A percentile compares a stretch with the other conserved stretches of the same genome.
These are phyloP conservation scores for Maniola hyperantus DNA, from an alignment of 2,888 invertebrate species.

Conservation along the genomic window DNA sequence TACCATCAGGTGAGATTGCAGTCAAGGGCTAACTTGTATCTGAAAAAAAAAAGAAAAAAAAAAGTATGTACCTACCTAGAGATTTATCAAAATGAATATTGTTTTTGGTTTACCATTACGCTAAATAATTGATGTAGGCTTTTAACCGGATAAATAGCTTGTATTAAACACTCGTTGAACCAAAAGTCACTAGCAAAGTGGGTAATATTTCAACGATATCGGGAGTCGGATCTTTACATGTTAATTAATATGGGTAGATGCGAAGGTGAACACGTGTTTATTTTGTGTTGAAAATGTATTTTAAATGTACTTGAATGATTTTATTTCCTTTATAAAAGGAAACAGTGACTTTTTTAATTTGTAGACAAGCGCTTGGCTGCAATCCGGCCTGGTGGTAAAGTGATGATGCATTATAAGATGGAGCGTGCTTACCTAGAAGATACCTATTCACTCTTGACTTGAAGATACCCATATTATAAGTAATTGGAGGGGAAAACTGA, in stretches of 20 bases:
- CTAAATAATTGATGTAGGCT: conserved; percentile 32
- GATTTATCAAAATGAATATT: conserved; percentile 15
- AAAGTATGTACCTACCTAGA: no score
- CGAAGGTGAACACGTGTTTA: conserved; percentile 19
- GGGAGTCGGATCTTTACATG: conserved; percentile 28
- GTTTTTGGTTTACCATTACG: conserved; percentile 20
- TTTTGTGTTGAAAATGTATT: conserved; percentile 10
- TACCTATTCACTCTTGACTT: no score
- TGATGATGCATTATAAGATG: no score
- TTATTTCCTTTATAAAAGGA: neutral
- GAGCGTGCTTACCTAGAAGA: no score
- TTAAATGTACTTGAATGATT: neutral
- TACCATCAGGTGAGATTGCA: no score
- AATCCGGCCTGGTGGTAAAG: no score
- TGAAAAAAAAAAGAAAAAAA: no score
- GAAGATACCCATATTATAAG: no score
- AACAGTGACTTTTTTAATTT: no score
- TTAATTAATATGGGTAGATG: conserved; percentile 31
- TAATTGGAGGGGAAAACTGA: no score
- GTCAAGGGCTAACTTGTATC: no score
- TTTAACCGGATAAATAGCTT: conserved; percentile 34
- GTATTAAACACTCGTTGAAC: conserved; percentile 30
- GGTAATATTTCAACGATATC: conserved; percentile 37
- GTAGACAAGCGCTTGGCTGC: no score
- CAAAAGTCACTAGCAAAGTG: conserved; percentile 38